phyloP scores from a whole-genome alignment of 2,113 vertebrate genomes.

The Tympanuchus pallidicinctus region DNA sequence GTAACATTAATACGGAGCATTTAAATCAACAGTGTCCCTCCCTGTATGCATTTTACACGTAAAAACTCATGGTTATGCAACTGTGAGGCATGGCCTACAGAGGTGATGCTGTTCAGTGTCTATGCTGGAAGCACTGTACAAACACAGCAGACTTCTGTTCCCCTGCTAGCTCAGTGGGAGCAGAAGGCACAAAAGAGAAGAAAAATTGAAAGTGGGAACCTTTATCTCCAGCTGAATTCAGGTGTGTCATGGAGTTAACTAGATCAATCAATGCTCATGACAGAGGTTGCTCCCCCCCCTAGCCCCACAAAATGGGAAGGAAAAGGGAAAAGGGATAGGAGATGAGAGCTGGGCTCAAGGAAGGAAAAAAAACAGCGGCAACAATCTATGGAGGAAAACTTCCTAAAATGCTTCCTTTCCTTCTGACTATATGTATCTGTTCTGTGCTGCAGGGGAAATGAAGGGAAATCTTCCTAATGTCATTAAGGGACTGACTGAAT shows the following conservation, averaged over 20 bases:
- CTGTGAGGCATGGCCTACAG: not conserved
- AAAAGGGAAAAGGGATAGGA: no score
- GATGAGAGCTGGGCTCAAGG: no score
- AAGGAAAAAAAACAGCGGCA: no score
- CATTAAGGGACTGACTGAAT: not conserved
- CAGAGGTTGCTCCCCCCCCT: no score
- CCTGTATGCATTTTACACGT: not conserved
- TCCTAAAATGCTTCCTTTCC: not conserved
- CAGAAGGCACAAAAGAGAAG: not conserved
- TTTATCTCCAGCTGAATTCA: not conserved
- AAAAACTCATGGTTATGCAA: not conserved
- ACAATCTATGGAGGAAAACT: no score
- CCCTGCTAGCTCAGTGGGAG: not conserved
- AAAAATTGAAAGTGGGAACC: not conserved
- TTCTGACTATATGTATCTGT: not conserved
- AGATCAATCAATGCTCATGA: no score
- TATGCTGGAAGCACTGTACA: not conserved
- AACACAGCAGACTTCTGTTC: not conserved
- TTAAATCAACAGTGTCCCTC: not conserved
- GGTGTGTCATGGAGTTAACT: not conserved
- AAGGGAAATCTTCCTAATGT: not conserved
- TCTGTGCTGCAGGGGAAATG: not conserved
- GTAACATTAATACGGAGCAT: not conserved
- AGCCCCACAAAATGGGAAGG: no score
- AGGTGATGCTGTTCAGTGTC: not conserved